A percentile compares a stretch with the other conserved stretches of the same genome.
Evolutionary conservation across 2,113 vertebrate genomes (phyloP).

Genomic region (Tupaia chinensis): DNA sequence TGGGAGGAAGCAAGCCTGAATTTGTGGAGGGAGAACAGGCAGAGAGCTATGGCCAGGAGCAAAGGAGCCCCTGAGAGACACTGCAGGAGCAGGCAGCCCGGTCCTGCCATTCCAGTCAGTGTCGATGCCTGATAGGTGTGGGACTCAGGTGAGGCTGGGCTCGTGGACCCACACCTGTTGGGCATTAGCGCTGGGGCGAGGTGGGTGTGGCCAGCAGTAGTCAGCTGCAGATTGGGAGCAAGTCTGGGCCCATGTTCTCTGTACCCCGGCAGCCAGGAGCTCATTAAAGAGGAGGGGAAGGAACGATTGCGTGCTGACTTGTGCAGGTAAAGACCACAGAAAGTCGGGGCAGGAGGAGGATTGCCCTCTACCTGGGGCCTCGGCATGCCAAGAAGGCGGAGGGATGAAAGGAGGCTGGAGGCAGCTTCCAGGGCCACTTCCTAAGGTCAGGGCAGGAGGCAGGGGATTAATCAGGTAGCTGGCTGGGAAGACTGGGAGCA

Average conservation of each 20-base stretch:
- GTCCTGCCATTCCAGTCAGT: too few relatives aligned
- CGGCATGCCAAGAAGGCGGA: background rate
- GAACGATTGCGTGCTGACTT: slow-evolving; percentile 67
- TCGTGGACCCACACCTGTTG: background rate
- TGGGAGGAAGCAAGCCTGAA: background rate
- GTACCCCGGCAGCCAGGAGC: slow-evolving; percentile 57
- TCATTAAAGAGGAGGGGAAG: slow-evolving; percentile 73
- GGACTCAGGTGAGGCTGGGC: background rate
- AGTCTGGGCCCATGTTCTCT: slow-evolving; percentile 59
- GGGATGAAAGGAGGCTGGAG: background rate
- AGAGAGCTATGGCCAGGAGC: background rate
- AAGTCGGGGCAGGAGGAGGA: background rate
- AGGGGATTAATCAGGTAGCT: background rate
- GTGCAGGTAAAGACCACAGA: slow-evolving; percentile 45
- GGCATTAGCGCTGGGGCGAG: slow-evolving; percentile 25
- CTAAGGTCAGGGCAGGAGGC: background rate
- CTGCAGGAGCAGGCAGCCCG: background rate
- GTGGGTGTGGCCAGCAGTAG: slow-evolving; percentile 30
- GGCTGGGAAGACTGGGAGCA: background rate
- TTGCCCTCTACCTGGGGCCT: background rate
- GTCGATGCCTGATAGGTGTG: background rate
- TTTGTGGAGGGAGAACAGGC: background rate
- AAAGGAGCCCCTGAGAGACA: background rate
- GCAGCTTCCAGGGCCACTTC: background rate
- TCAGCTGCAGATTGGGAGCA: slow-evolving; percentile 50